These are phyloP conservation scores for Syncerus caffer DNA, from an alignment of 2,797 vertebrate genomes.

Conservation along the genomic window DNA sequence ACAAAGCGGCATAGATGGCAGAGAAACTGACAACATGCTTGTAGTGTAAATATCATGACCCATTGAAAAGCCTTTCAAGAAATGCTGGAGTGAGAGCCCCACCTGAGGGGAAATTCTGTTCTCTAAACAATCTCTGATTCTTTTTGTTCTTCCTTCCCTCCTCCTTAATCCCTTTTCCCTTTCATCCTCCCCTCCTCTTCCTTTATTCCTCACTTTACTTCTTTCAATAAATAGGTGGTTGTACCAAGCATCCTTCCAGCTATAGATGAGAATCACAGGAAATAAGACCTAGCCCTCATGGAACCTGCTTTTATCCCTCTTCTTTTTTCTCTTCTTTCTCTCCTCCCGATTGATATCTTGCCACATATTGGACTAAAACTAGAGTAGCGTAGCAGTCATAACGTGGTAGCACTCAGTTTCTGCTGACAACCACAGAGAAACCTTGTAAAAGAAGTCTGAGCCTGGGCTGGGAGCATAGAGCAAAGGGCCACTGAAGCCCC, in stretches of 20 bases:
- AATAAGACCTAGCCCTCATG: neutral
- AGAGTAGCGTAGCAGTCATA: neutral
- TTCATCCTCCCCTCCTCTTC: neutral
- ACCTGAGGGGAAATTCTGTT: neutral
- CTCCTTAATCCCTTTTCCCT: neutral
- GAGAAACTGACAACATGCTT: constrained; percentile 30
- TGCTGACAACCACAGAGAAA: neutral
- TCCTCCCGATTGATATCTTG: neutral
- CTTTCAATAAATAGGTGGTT: neutral
- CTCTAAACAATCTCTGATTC: neutral
- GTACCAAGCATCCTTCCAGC: neutral
- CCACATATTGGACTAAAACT: neutral
- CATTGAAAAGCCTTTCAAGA: neutral
- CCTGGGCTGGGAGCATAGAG: neutral
- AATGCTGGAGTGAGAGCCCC: neutral
- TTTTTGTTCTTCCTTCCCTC: neutral
- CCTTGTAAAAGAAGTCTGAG: neutral
- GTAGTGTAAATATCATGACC: neutral
- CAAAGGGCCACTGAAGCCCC: neutral
- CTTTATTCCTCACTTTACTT: neutral
- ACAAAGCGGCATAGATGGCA: constrained; percentile 41
- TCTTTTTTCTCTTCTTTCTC: no score
- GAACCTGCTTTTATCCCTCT: neutral
- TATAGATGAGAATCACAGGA: neutral
- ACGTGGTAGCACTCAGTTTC: neutral